Percentiles rank a stretch among this genome's conserved stretches.
phyloP scores from a whole-genome alignment of 2,888 invertebrate species.

The Apoderus coryli region DNA sequence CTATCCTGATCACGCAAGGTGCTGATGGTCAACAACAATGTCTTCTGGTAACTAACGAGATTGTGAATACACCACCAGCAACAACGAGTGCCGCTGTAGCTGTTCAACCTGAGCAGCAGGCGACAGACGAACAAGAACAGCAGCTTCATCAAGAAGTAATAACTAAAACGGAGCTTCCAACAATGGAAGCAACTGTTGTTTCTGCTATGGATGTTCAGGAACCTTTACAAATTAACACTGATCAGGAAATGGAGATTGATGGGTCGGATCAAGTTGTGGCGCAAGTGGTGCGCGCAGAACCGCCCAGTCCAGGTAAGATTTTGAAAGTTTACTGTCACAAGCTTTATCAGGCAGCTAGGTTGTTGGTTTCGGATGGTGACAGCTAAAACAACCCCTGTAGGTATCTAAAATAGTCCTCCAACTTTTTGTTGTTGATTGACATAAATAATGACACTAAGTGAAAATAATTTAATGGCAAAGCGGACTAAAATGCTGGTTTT shows the following conservation, averaged over 20 bases:
- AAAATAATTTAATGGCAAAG: too few species aligned
- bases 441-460: too few species aligned
- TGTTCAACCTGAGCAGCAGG: conserved; percentile 19
- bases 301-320: conserved; percentile 61
- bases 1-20: conserved; percentile 51
- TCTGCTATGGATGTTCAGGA: conserved; percentile 21
- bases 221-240: conserved; percentile 30
- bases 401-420: too few species aligned
- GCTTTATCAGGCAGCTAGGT: not conserved
- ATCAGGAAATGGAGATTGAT: conserved; percentile 19
- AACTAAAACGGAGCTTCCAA: too few species aligned
- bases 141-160: conserved; percentile 17
- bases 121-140: conserved; percentile 14
- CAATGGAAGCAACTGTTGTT: too few species aligned
- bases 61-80: conserved; percentile 25
- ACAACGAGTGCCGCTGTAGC: conserved; percentile 11
- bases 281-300: conserved; percentile 71
- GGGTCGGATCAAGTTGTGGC: conserved; percentile 61
- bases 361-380: conserved; percentile 3
- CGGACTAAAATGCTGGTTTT: too few species aligned
- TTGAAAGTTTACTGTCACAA: too few species aligned
- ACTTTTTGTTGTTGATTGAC: too few species aligned
- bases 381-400: too few species aligned
- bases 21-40: conserved; percentile 59
- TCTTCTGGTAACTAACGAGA: conserved; percentile 48